Conservation (phyloP, 2,888 invertebrate species). For the Trissolcus japonicus region DNA sequence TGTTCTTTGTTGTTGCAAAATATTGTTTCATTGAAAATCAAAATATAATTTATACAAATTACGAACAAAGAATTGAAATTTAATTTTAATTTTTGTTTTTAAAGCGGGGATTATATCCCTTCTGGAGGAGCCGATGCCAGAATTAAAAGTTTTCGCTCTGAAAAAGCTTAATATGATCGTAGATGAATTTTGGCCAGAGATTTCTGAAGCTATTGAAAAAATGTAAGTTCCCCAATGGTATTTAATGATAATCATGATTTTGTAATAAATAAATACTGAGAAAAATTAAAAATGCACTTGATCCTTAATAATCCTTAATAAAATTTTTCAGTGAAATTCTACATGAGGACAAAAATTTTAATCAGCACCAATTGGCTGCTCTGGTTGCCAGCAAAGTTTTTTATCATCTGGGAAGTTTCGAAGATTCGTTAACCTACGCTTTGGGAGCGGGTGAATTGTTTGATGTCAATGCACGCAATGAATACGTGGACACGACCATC, state of each 20-base stretch:
- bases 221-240: constrained; percentile 79
- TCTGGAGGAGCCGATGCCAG: constrained; percentile 94
- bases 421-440: constrained; percentile 97
- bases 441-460: constrained; percentile 96
- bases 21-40: no score
- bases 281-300: no score
- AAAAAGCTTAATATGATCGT: constrained; percentile 95
- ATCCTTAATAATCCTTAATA: not conserved
- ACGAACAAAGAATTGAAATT: not conserved
- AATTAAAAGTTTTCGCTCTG: constrained; percentile 94
- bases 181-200: constrained; percentile 99
- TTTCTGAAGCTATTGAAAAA: constrained; percentile 97
- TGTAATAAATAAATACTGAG: not conserved
- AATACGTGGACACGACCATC: constrained; percentile 97
- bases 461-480: constrained; percentile 94
- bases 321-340: constrained; percentile 85
- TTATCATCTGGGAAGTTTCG: constrained; percentile 97
- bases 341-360: constrained; percentile 93
- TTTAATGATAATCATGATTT: not conserved
- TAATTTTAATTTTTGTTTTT: constrained; percentile 35
- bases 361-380: constrained; percentile 94
- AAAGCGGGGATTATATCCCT: constrained; percentile 95
- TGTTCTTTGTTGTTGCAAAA: no score
- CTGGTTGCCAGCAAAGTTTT: constrained; percentile 99
- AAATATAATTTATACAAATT: not conserved